A percentile compares a stretch with the other conserved stretches of the same genome.
These are phyloP conservation scores for Erannis defoliaria DNA, from an alignment of 2,888 invertebrate species.

Conservation along the genomic window DNA sequence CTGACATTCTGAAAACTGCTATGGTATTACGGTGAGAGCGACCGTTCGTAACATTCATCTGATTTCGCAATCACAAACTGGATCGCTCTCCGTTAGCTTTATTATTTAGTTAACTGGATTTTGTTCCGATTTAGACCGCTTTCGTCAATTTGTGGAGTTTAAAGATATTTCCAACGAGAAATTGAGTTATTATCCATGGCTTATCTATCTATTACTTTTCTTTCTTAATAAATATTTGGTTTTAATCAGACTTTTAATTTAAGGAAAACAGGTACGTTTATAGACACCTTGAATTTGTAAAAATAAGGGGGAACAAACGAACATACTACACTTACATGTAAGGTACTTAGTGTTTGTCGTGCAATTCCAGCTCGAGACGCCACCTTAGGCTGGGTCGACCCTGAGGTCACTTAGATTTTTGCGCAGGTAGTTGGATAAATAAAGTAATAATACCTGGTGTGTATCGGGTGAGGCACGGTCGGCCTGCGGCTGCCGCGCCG, in stretches of 20 bases:
- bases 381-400: too few species aligned
- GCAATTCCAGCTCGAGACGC: too few species aligned
- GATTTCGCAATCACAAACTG: slow-evolving; percentile 39
- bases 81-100: slow-evolving; percentile 27
- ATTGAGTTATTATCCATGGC: not conserved
- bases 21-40: slow-evolving; percentile 31
- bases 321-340: too few species aligned
- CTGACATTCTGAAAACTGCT: slow-evolving; percentile 35
- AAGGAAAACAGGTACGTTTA: too few species aligned
- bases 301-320: too few species aligned
- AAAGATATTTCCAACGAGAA: slow-evolving; percentile 13
- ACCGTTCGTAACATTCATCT: slow-evolving; percentile 29
- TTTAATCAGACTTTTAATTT: not conserved
- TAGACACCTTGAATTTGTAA: too few species aligned
- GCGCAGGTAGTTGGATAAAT: too few species aligned
- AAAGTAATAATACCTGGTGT: too few species aligned
- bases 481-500: slow-evolving; percentile 76
- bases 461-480: slow-evolving; percentile 79
- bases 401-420: too few species aligned
- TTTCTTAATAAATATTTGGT: not conserved
- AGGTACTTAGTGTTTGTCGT: too few species aligned
- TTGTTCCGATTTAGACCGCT: slow-evolving; percentile 26
- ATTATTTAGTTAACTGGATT: slow-evolving; percentile 32
- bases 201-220: not conserved
- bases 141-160: slow-evolving; percentile 7